Percentiles rank a stretch among this genome's conserved stretches.
Conservation (phyloP, 2,113 vertebrate species). For the Coturnix japonica region DNA sequence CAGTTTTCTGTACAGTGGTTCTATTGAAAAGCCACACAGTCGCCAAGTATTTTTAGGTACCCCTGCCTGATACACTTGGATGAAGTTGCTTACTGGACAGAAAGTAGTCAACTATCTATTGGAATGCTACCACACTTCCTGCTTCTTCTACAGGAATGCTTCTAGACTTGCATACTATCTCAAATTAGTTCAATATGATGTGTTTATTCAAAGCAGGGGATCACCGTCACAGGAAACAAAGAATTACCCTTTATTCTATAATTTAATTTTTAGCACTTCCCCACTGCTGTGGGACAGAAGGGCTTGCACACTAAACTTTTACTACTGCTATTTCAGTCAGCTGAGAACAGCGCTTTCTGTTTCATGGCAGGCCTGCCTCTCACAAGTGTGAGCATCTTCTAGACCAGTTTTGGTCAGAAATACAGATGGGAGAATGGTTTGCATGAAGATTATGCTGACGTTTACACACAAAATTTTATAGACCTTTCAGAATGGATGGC, state of each 20-base stretch:
- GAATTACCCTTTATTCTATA: neutral
- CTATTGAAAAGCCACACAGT: neutral
- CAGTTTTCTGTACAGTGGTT: neutral
- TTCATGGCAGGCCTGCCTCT: neutral
- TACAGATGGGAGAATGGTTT: neutral
- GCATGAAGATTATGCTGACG: neutral
- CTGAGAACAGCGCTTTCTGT: neutral
- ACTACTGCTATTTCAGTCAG: neutral
- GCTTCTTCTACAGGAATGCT: neutral
- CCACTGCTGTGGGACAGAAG: neutral
- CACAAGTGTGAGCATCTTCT: neutral
- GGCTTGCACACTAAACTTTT: neutral
- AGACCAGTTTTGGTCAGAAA: neutral
- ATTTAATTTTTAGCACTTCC: neutral
- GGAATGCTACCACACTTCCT: neutral
- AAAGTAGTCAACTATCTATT: neutral
- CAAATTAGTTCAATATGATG: neutral
- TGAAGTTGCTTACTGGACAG: neutral
- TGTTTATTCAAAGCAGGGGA: neutral
- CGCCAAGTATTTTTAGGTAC: neutral
- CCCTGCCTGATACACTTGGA: rapidly evolving
- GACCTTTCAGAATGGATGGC: neutral
- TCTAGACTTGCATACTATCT: neutral
- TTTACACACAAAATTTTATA: neutral
- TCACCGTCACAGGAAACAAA: neutral